A percentile compares a stretch with the other conserved stretches of the same genome.
Conservation (phyloP, 2,113 vertebrate genomes). For the Megalops atlanticus region DNA sequence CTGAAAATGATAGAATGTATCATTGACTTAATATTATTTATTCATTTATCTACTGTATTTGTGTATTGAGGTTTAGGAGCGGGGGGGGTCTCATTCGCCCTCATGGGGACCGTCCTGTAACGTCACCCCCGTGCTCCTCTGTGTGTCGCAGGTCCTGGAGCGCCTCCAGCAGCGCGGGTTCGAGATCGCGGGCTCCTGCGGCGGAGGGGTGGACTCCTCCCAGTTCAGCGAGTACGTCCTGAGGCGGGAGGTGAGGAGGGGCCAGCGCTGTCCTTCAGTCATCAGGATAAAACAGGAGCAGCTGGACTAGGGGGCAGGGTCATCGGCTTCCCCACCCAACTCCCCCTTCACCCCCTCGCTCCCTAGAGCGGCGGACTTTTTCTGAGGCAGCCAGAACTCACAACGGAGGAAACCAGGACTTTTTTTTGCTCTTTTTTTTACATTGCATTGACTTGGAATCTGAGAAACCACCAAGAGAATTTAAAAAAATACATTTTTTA, state of each 20-base stretch:
- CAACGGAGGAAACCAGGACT: slow-evolving; percentile 46
- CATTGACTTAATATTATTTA: background rate
- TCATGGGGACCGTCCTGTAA: too few relatives aligned
- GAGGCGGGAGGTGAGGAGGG: slow-evolving; percentile 90
- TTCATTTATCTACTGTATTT: too few relatives aligned
- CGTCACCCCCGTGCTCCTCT: background rate
- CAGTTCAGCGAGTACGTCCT: slow-evolving; percentile 99
- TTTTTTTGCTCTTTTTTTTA: slow-evolving; percentile 40
- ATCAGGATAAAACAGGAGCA: slow-evolving; percentile 99
- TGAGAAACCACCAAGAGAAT: slow-evolving; percentile 57
- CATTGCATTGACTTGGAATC: slow-evolving; percentile 54
- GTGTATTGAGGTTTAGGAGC: background rate
- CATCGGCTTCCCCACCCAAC: background rate
- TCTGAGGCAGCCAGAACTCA: slow-evolving; percentile 53
- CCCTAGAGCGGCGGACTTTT: slow-evolving; percentile 64
- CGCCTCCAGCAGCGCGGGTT: slow-evolving; percentile 95
- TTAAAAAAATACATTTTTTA: slow-evolving; percentile 50
- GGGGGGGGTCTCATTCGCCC: too few relatives aligned
- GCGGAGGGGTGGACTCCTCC: slow-evolving; percentile 96
- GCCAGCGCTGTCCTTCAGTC: slow-evolving; percentile 84
- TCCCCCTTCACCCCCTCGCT: slow-evolving; percentile 46
- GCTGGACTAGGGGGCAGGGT: slow-evolving; percentile 84
- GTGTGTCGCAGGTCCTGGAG: slow-evolving; percentile 83
- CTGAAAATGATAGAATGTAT: background rate
- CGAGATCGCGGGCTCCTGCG: slow-evolving; percentile 92